Conservation (phyloP, 1,140 invertebrate genomes). For the Heliconius himera region DNA sequence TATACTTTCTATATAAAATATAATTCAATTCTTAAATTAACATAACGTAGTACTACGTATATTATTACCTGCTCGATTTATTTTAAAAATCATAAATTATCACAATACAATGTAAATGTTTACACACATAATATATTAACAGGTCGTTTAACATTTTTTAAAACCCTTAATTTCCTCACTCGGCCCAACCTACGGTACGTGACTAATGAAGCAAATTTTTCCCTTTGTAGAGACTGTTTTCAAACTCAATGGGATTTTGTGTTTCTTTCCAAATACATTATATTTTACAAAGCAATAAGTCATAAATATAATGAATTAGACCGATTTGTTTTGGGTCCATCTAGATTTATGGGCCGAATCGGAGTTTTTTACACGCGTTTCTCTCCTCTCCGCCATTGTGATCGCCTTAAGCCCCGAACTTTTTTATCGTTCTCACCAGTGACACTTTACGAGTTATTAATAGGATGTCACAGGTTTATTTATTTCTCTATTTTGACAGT, state of each 20-base stretch:
- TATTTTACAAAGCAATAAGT: slow-evolving; percentile 73
- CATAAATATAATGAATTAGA: slow-evolving; percentile 82
- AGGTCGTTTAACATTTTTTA: slow-evolving; percentile 41
- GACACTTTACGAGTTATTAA: slow-evolving; percentile 82
- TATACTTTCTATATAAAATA: neutral
- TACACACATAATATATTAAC: slow-evolving; percentile 36
- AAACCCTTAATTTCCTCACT: slow-evolving; percentile 44
- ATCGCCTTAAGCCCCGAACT: slow-evolving; percentile 70
- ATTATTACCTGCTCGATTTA: slow-evolving; percentile 15
- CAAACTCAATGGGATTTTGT: slow-evolving; percentile 58
- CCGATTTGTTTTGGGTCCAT: slow-evolving; percentile 82
- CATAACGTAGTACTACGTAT: neutral
- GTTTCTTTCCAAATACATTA: slow-evolving; percentile 71
- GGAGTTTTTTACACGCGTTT: slow-evolving; percentile 77
- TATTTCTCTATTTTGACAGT: slow-evolving; percentile 80
- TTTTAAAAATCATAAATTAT: slow-evolving; percentile 31
- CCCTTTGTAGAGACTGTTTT: slow-evolving; percentile 58
- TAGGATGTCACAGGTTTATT: slow-evolving; percentile 80
- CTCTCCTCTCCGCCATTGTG: slow-evolving; percentile 74
- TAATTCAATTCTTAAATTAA: neutral
- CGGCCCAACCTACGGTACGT: slow-evolving; percentile 47
- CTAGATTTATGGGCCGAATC: slow-evolving; percentile 79
- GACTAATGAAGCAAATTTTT: slow-evolving; percentile 71
- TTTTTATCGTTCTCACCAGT: slow-evolving; percentile 77
- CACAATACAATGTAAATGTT: slow-evolving; percentile 25